Base-by-base conservation (phyloP, 2,888 invertebrate species). In the Acrocyrtus sp. region DNA sequence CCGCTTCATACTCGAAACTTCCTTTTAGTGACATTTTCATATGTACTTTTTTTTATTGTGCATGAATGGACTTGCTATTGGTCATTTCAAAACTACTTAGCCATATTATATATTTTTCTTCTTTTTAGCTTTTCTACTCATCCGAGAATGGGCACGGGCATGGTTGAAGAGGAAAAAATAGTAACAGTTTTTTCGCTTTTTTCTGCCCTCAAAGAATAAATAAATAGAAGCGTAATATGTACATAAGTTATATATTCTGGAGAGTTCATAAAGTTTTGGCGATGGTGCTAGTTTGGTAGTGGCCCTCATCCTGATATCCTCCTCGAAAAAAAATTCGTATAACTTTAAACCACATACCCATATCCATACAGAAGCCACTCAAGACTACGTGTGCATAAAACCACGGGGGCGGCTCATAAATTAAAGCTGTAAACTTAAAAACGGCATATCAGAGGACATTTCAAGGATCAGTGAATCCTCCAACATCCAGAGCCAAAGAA, bases 361-460 rank as follows among this genome's bases (percentile, higher is more conserved):
- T n/a, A n/a, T n/a, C n/a, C n/a, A n/a, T n/a, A n/a, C n/a, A n/a
- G n/a, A n/a, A 61, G 61, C 61, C 63, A 63, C 53, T 63, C 63
- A 63, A 63, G 63, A 70, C 70, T 70, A 70, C 63, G 70, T 70
- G 62, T 62, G 62, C 70, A 70, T 70, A 70, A 70, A 70, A 70
- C 70, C 70, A 63, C 70, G 63, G 70, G 70, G 70, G 70, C 70
- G 63, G 63, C 57, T 43, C 70, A 70, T 70, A 70, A 70, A 70
- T 70, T 70, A 70, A 70, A 70, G 70, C 70, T 70, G 70, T 70
- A 70, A 70, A 70, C 70, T 70, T 70, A 70, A 70, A 70, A 70
- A 70, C 70, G 70, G 70, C 70, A 70, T 70, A 70, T 70, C 70
- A 56, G 70, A 70, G 70, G 63, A 70, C 70, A 70, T 70, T 70